These are phyloP conservation scores for Heliocidaris erythrogramma DNA, from an alignment of 35 echinoderm and acorn worm genomes.

Conservation along the genomic window DNA sequence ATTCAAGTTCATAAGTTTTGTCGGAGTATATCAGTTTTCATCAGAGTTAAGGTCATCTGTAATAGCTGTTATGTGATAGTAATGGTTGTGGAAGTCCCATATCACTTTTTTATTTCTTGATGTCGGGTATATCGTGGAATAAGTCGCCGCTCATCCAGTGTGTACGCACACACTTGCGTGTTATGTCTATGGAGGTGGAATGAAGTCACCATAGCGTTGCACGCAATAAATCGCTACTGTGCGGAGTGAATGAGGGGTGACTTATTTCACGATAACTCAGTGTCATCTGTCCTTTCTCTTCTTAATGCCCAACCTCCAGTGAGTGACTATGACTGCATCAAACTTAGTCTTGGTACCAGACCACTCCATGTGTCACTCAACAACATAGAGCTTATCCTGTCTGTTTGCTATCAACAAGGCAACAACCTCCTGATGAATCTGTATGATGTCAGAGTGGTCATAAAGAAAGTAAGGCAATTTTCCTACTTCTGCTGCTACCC, in stretches of 20 bases:
- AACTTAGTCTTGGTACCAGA: constrained; percentile 21
- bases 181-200: too few species aligned
- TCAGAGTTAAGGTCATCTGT: too few species aligned
- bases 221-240: too few species aligned
- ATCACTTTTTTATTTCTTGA: background rate
- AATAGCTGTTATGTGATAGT: background rate
- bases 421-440: constrained; percentile 56
- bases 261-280: background rate
- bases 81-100: background rate
- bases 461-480: constrained; percentile 52
- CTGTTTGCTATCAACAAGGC: constrained; percentile 58
- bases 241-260: too few species aligned
- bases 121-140: too few species aligned
- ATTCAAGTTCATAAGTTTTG: too few species aligned
- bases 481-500: background rate
- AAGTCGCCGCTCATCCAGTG: too few species aligned
- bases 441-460: constrained; percentile 65
- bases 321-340: constrained; percentile 52
- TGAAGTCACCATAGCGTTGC: too few species aligned
- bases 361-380: constrained; percentile 72
- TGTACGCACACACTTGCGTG: too few species aligned
- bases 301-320: constrained; percentile 14
- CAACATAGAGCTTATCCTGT: constrained; percentile 55
- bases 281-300: background rate
- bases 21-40: too few species aligned